Base-by-base conservation (phyloP, 1,140 invertebrate species). In the Scaptomyza hsui region DNA sequence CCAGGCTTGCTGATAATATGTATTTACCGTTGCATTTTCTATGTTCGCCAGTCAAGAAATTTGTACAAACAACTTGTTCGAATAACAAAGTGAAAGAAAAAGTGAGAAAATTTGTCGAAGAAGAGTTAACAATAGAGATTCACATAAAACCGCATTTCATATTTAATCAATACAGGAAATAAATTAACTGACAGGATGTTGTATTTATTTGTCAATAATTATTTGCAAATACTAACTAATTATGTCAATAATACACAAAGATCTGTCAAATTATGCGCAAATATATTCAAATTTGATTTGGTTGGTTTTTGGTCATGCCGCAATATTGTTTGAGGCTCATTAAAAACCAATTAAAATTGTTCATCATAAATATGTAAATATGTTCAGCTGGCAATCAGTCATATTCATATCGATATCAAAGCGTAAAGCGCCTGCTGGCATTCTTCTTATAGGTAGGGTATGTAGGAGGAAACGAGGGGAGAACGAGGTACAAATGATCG, bases 21-120 rank as follows among this genome's bases (percentile, higher is more conserved):
- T 70, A 83, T 86, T 86, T 80, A 85, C 80, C 69, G 77, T 86
- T 85, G 77, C 81, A 81, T 72, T 85, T 85, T 68, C 81, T 73
- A 80, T 56, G 56, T 26, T n/a, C 21, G 15, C 21, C 13, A 48
- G 53, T 39, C 44, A 13, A 19, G 21, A 49, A 62, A 42, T 42
- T 41, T 55, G 35, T 9, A n/a, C 21, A 26, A 42, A 19, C 21
- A 26, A 42, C 45, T 19, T 48, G 51, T 16, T 9, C 15, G 3
- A 47, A 24, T 18, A 18, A 10, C n/a, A 4, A 26, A 48, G 10
- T 24, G 37, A 19, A 39, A 35, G 1, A 26, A 53, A 41, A 26
- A 15, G 52, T 26, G 35, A 13, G 12, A 5, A 26, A 26, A 55
- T 41, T 55, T 55, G 37, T 55, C 52, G 21, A 26, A 16, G 26